Conservation (phyloP, 2,888 invertebrate genomes). For the Agrotis puta region DNA sequence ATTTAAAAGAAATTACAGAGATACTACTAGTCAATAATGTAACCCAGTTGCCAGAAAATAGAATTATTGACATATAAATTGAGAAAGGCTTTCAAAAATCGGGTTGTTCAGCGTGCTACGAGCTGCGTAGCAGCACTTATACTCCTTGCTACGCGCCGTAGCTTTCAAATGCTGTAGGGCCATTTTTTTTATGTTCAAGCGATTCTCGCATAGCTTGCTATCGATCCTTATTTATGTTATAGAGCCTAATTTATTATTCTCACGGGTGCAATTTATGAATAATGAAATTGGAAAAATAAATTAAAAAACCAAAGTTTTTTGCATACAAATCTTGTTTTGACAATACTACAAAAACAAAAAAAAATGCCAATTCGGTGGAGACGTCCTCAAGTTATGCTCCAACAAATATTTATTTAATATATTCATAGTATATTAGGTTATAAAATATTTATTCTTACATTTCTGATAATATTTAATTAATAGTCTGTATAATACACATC, state of each 20-base stretch:
- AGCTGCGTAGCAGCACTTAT: slow-evolving; percentile 28
- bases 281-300: too few relatives aligned
- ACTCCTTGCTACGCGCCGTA: slow-evolving; percentile 11
- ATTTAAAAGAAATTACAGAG: not conserved
- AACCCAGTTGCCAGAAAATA: not conserved
- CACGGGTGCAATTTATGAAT: too few relatives aligned
- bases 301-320: too few relatives aligned
- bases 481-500: not conserved
- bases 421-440: not conserved
- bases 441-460: slow-evolving; percentile 3
- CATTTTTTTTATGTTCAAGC: not conserved
- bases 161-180: not conserved
- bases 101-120: slow-evolving; percentile 17
- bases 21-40: not conserved
- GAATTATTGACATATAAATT: not conserved
- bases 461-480: not conserved
- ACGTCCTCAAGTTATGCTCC: too few relatives aligned
- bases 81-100: not conserved
- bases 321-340: too few relatives aligned
- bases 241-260: too few relatives aligned
- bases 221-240: too few relatives aligned
- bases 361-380: too few relatives aligned
- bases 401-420: too few relatives aligned
- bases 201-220: not conserved
- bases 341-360: too few relatives aligned